Percentiles rank a stretch among this genome's conserved stretches.
phyloP scores from a whole-genome alignment of 2,888 invertebrate genomes.

The Protonemura montana region DNA sequence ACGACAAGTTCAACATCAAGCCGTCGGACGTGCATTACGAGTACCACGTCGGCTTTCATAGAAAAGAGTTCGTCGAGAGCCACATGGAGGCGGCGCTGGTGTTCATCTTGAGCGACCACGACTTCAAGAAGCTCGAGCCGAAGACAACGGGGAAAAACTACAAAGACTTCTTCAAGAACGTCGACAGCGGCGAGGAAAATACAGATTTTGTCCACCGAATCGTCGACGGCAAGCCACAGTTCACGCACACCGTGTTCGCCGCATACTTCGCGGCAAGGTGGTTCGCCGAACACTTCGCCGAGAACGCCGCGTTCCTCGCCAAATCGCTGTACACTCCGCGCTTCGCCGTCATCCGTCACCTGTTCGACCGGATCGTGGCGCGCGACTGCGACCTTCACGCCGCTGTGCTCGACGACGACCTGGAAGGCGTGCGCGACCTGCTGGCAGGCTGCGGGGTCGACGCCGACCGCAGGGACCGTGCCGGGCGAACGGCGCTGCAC shows the following conservation, averaged over 20 bases:
- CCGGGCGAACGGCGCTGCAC: constrained; percentile 42
- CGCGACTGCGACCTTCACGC: constrained; percentile 36
- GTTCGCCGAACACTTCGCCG: constrained; percentile 40
- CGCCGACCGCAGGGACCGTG: constrained; percentile 34
- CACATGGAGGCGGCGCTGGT: constrained; percentile 8
- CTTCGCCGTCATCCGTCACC: constrained; percentile 35
- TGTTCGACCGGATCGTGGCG: constrained; percentile 44
- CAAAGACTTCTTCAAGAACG: neutral
- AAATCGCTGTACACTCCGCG: constrained; percentile 17
- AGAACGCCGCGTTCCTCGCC: constrained; percentile 23
- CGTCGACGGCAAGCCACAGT: constrained; percentile 39
- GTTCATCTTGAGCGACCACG: neutral
- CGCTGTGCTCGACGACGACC: constrained; percentile 42
- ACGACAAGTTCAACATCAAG: neutral
- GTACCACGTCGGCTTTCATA: neutral
- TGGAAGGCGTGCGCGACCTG: neutral
- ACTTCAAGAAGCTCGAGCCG: neutral
- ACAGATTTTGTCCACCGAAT: constrained; percentile 38
- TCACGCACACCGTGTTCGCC: constrained; percentile 45
- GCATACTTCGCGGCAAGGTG: constrained; percentile 47
- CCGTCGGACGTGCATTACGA: neutral
- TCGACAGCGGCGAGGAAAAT: constrained; percentile 35
- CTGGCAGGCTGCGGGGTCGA: neutral
- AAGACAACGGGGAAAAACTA: neutral
- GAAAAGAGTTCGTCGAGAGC: neutral